These are phyloP conservation scores for Rousettus leschenaultii DNA, from an alignment of 2,113 vertebrate species.

Conservation along the genomic window DNA sequence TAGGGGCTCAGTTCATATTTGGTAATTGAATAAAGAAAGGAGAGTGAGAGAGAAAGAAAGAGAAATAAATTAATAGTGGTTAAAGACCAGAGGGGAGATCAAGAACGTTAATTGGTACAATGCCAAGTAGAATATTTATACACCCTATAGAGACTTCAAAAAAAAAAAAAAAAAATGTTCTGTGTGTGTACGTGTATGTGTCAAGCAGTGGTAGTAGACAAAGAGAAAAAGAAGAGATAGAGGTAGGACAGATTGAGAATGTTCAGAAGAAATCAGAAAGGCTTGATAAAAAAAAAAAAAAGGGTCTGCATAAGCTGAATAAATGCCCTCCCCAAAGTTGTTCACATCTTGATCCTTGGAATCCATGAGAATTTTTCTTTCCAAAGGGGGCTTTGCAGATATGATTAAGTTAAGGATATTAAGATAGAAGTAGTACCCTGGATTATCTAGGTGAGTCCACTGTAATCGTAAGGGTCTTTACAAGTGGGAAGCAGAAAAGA, in stretches of 20 bases:
- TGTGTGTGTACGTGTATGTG: neutral
- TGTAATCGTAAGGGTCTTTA: neutral
- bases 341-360: neutral
- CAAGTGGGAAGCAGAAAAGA: neutral
- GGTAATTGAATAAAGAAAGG: neutral
- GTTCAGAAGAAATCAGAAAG: neutral
- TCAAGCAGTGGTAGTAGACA: neutral
- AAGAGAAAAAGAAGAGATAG: neutral
- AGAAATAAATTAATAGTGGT: neutral
- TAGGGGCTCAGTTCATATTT: neutral
- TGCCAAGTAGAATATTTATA: neutral
- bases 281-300: neutral
- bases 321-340: neutral
- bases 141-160: neutral
- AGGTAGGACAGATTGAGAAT: neutral
- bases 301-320: neutral
- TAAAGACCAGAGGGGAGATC: neutral
- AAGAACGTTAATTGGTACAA: neutral
- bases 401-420: neutral
- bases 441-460: neutral
- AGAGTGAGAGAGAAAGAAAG: neutral
- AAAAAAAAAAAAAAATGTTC: neutral
- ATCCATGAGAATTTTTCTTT: neutral
- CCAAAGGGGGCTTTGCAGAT: neutral
- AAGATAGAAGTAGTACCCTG: neutral